A percentile compares a stretch with the other conserved stretches of the same genome.
Evolutionary conservation across 2,113 vertebrate genomes (phyloP).

Genomic region (Sander lucioperca): DNA sequence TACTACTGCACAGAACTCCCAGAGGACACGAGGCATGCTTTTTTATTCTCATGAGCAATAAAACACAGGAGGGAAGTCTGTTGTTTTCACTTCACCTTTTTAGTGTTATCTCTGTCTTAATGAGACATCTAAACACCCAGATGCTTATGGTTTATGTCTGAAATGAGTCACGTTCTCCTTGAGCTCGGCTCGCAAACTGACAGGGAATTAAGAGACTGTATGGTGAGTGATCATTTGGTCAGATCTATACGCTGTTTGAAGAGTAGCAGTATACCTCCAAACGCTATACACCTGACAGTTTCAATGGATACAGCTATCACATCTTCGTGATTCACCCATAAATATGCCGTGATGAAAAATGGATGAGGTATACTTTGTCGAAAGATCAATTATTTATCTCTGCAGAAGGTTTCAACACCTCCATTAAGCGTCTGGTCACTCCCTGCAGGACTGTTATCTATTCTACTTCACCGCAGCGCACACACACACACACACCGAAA

Average conservation of each 20-base stretch:
- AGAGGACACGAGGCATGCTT: conserved; percentile 15
- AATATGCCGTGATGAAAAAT: conserved; percentile 78
- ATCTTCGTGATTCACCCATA: conserved; percentile 62
- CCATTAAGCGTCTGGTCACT: conserved; percentile 72
- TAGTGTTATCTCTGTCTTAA: conserved; percentile 8
- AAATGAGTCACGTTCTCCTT: background rate
- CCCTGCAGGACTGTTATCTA: conserved; percentile 57
- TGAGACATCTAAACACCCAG: background rate
- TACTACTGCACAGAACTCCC: conserved; percentile 27
- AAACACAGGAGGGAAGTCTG: conserved; percentile 1
- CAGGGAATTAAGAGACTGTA: conserved; percentile 5
- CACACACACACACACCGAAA: background rate
- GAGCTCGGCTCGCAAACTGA: conserved; percentile 22
- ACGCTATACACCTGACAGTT: conserved; percentile 45
- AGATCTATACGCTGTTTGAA: conserved; percentile 14
- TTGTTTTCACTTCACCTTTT: conserved; percentile 51
- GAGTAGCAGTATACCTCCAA: conserved; percentile 1
- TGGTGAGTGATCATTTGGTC: conserved; percentile 8
- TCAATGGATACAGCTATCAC: conserved; percentile 53
- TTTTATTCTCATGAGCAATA: conserved; percentile 39
- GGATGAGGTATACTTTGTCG: conserved; percentile 78
- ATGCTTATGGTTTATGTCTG: background rate
- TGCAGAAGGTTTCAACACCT: conserved; percentile 72
- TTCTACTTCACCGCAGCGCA: conserved; percentile 22
- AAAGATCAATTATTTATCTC: conserved; percentile 75